Conservation (phyloP, 2,888 invertebrate species). For the Chironomus tentans region DNA sequence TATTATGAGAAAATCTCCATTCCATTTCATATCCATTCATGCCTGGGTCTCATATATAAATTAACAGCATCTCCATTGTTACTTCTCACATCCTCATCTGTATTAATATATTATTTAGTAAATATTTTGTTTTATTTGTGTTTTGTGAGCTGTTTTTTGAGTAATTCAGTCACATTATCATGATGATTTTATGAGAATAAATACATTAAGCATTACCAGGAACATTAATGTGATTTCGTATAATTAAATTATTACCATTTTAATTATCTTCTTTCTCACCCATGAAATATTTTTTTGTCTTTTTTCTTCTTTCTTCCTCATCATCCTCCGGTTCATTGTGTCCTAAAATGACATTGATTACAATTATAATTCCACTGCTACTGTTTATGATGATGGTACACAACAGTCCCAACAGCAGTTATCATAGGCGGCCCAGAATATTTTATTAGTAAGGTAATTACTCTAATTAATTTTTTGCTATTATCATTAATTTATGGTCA, state of each 20-base stretch:
- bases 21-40: not conserved
- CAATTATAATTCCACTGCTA: not conserved
- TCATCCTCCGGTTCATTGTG: too few relatives aligned
- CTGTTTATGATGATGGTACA: not conserved
- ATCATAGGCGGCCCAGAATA: slow-evolving; percentile 23
- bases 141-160: not conserved
- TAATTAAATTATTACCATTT: not conserved
- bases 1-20: too few relatives aligned
- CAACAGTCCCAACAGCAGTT: slow-evolving; percentile 14
- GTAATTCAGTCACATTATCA: not conserved
- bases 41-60: not conserved
- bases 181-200: not conserved
- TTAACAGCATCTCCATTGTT: not conserved
- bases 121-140: not conserved
- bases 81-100: not conserved
- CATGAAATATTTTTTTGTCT: not conserved
- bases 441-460: slow-evolving; percentile 22
- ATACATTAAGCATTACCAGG: not conserved
- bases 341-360: not conserved
- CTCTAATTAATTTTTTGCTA: not conserved
- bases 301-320: not conserved
- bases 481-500: not conserved
- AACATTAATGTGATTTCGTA: not conserved
- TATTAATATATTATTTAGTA: not conserved
- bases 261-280: not conserved